Conservation (phyloP, 2,888 invertebrate genomes). For the Sthenelais limicola region DNA sequence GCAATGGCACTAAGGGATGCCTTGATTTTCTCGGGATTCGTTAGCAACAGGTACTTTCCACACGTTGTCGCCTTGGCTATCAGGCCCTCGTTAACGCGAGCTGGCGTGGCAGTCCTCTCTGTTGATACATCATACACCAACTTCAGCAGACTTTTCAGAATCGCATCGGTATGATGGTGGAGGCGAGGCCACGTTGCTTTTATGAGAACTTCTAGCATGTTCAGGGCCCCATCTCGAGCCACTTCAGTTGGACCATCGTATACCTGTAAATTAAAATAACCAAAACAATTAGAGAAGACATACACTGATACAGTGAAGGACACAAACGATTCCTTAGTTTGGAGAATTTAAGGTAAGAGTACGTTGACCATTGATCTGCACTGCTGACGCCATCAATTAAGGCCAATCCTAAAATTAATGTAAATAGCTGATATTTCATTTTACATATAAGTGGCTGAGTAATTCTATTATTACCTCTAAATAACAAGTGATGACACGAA, state of each 20-base stretch:
- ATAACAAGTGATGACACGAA: neutral
- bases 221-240: neutral
- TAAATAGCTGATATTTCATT: neutral
- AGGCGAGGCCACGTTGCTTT: constrained; percentile 7
- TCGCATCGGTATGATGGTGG: neutral
- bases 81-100: no score
- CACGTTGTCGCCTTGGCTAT: no score
- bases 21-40: no score
- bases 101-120: no score
- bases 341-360: no score
- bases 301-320: neutral
- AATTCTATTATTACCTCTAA: neutral
- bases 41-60: no score
- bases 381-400: no score
- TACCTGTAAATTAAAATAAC: neutral
- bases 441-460: neutral
- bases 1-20: no score
- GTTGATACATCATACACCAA: neutral
- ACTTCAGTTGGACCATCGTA: constrained; percentile 16
- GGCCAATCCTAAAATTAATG: neutral
- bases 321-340: no score
- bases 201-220: neutral
- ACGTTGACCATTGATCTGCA: no score
- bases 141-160: neutral
- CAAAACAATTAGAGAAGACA: neutral